Base-by-base conservation (phyloP, 2,888 invertebrate species). In the Ommatoiulus sabulosus region DNA sequence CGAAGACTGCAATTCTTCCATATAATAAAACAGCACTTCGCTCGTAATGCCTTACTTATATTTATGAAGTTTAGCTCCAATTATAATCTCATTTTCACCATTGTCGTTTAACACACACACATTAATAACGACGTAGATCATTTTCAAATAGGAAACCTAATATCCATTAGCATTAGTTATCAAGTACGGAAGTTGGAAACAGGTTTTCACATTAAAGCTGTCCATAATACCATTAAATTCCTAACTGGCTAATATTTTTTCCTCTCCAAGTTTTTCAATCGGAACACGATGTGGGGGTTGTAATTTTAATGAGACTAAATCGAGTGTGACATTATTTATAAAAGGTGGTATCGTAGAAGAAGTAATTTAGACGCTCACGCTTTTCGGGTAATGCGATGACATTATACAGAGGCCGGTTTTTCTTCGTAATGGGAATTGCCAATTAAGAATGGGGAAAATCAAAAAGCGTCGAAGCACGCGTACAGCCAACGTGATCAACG, bases 151-250 rank as follows among this genome's bases (percentile, higher is more conserved):
- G 20, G 44, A 86, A 86, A 86, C 86, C 20, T 86, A 44, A 86
- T 86, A 86, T 44, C 86, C 86, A 86, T 86, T 86, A 86, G 12
- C 86, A 24, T 86, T 44, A 86, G 86, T 86, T 86, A 86, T 80
- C 80, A 80, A 80, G 80, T 35, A 35, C 8, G 80, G 35, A 80
- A 80, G 80, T 35, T 80, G 80, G 15, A 80, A 80, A 72, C 24
- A 72, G 20, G 3, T 72, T 72, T 72, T 72, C 72, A 35, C 24
- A 35, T 35, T 24, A 24, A 80, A 80, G 10, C 80, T 80, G 80
- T 80, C 80, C 35, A 35, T 80, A 80, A 80, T 80, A 35, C 80
- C 12, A 80, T 80, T 80, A 80, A 80, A 80, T 35, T 80, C 35
- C 35, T 80, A 80, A 80, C 24, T 35, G 80, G 80, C 80, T 80